Base-by-base conservation (phyloP, 2,113 vertebrate genomes). In the Atrichornis clamosus region DNA sequence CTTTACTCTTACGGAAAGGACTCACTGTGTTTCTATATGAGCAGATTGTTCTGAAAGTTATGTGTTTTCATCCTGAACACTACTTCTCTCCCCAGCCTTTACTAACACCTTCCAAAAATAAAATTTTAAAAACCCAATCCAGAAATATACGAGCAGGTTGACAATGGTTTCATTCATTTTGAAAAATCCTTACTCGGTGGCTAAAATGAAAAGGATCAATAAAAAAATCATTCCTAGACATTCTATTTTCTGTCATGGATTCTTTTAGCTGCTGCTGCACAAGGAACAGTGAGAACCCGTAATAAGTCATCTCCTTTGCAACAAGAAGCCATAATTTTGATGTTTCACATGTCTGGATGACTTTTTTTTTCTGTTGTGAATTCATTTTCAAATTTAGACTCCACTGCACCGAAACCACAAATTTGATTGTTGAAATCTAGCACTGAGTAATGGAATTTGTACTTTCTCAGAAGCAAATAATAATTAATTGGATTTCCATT, bases 111-210 rank as follows among this genome's bases (percentile, higher is more conserved):
- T 56, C 20, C 13, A 18, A 63, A 89, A 93, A 83, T 52, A 5
- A 90, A 92, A 86, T 76, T 49, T 28, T 79, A 64, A 59, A 82
- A 75, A 60, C 17, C 2, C 24, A 92, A 14, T 22, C 24, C 47
- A 56, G 73, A 88, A 81, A 55, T 90, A 76, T 58, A 93, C 70
- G 33, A 39, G 35, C 33, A 59, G 13, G 16, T 78, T 1, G 3
- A 90, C 75, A 92, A 95, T 81, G 72, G 50, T 47, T 90, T 67
- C 28, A 84, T 95, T 97, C 59, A 93, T 88, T 93, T 69, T 60
- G 26, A 23, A 93, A 93, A 95, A 89, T 81, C 86, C 68, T 84
- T 67, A 70, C 44, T 27, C 91, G 73, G 50, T 77, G 55, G n/a
- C 15, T 69, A 67, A 83, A 92, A 73, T 70, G 13, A 90, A 95